Percentiles rank a stretch among this genome's conserved stretches.
These are phyloP conservation scores for Myripristis jacobus DNA, from an alignment of 2,797 vertebrate genomes.

Conservation along the genomic window DNA sequence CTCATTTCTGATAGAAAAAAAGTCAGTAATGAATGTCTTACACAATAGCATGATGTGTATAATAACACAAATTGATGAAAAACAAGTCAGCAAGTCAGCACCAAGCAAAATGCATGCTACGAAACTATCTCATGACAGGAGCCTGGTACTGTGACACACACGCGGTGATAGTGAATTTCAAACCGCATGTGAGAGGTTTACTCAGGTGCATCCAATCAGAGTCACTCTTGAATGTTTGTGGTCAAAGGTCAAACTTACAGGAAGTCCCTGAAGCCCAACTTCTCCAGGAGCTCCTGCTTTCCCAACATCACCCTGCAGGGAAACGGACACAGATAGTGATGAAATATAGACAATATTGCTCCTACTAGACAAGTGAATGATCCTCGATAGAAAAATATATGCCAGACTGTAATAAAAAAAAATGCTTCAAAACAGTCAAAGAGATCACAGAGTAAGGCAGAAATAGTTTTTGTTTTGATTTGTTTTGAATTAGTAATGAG, in stretches of 20 bases:
- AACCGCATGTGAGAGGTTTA: slow-evolving; percentile 34
- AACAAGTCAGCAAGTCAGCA: not conserved
- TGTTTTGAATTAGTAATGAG: not conserved
- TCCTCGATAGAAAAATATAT: not conserved
- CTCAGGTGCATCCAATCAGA: slow-evolving; percentile 60
- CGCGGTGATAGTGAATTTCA: not conserved
- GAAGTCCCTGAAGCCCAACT: slow-evolving; percentile 91
- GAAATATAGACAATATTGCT: slow-evolving; percentile 6
- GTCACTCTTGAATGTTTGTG: slow-evolving; percentile 39
- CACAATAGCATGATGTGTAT: not conserved
- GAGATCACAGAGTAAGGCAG: not conserved
- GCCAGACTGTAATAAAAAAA: not conserved
- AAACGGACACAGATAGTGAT: slow-evolving; percentile 34
- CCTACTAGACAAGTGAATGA: not conserved
- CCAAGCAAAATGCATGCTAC: not conserved
- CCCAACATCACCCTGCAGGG: slow-evolving; percentile 88
- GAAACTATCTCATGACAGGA: not conserved
- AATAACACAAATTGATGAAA: not conserved
- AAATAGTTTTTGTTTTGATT: not conserved
- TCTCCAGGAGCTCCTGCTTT: slow-evolving; percentile 92
- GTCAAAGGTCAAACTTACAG: slow-evolving; percentile 87
- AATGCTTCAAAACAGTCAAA: not conserved
- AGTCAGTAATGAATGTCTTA: slow-evolving; percentile 24
- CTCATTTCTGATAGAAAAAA: slow-evolving; percentile 9
- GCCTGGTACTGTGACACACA: not conserved